Evolutionary conservation across 2,888 invertebrate species (phyloP), one percentile per base, ranked within the genome.

Genomic region (Zeuzera pyrina): DNA sequence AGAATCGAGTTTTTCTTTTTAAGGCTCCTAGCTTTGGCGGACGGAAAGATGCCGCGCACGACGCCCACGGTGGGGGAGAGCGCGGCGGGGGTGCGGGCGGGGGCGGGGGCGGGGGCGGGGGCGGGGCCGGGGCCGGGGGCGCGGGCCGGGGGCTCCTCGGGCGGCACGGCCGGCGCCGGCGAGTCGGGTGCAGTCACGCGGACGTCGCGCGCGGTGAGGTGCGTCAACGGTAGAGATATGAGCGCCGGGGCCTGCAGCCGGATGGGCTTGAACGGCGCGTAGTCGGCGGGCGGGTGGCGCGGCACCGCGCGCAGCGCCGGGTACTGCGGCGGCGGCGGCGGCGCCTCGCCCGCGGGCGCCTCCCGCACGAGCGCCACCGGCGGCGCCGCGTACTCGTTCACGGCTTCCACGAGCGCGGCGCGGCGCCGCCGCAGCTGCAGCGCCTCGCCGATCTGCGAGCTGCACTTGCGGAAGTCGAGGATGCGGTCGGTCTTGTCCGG

Each of bases 1-100:
- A 92, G 73, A 16, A 92, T 83, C 13, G 89, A 89, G 57, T 91
- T 92, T 56, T 90, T 91, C 73, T 91, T 91, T 56, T 91, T 90
- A 23, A 87, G 65, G n/a, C 87, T 87, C 39, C 88, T 69, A 1
- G 85, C 86, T 56, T 89, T 89, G 37, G 83, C 79, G 0, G 84
- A 68, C 14, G 85, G 85, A 50, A 87, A 86, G 42, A 87, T 84
- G 12, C 84, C 85, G n/a, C 86, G 59, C 2, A 84, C 84, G 15
- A 83, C 78, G 27, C 84, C 76, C 38, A 81, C 29, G 58, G 86
- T 85, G 1, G 85, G 87, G 13, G 57, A 43, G 16, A 63, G 52
- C 2, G 33, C 34, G 4, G 45, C 47, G 2, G n/a, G n/a, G n/a
- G n/a, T n/a, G n/a, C n/a, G n/a, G 42, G 36, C 2, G 41, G 3